A percentile compares a stretch with the other conserved stretches of the same genome.
Evolutionary conservation across 2,888 invertebrate species (phyloP).

Genomic region (Chalcosyrphus nemorum): DNA sequence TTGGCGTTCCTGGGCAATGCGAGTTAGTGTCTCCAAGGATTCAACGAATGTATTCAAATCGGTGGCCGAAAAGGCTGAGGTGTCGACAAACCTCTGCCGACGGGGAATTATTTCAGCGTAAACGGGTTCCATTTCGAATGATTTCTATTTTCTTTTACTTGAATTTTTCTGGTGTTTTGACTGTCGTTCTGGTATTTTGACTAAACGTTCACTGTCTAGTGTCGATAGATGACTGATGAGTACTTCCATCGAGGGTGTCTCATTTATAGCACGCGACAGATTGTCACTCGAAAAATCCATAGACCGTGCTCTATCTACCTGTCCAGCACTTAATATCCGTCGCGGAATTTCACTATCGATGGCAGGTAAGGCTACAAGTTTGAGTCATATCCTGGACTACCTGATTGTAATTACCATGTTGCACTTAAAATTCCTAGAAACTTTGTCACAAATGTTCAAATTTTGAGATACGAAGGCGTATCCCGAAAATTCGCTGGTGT

Average conservation of each 20-base stretch:
- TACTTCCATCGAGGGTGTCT: neutral
- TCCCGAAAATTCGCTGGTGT: neutral
- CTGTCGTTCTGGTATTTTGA: too few relatives aligned
- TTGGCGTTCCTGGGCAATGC: constrained; percentile 28
- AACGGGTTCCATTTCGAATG: constrained; percentile 36
- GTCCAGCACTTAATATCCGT: constrained; percentile 34
- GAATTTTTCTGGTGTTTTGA: too few relatives aligned
- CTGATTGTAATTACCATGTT: constrained; percentile 28
- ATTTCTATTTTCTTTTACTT: too few relatives aligned
- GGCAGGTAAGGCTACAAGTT: neutral
- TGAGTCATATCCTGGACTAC: constrained; percentile 43
- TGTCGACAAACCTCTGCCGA: constrained; percentile 6
- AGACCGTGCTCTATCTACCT: constrained; percentile 36
- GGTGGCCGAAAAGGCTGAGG: constrained; percentile 4
- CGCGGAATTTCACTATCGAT: constrained; percentile 40
- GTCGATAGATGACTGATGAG: constrained; percentile 41
- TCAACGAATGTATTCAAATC: constrained; percentile 56
- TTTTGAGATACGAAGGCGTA: neutral
- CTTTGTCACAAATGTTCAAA: neutral
- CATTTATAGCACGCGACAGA: constrained; percentile 31
- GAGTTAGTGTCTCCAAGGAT: constrained; percentile 47
- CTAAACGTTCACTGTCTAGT: constrained; percentile 26
- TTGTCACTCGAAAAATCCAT: neutral
- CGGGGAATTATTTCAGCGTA: constrained; percentile 22
- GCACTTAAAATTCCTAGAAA: constrained; percentile 3